phyloP scores from a whole-genome alignment of 2,113 vertebrate species.

The Hippocampus mohnikei region DNA sequence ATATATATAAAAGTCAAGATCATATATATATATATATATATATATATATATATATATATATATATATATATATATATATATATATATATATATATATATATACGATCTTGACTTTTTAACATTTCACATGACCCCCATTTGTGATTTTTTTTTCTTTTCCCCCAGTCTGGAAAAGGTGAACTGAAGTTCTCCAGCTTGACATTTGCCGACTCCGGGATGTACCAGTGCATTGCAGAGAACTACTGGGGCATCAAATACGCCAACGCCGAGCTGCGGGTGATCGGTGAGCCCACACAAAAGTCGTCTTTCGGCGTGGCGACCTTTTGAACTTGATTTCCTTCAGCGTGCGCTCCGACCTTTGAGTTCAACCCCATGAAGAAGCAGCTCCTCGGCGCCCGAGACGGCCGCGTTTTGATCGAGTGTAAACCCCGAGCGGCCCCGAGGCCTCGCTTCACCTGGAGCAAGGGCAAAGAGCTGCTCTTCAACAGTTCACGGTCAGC shows the following conservation, averaged over 20 bases:
- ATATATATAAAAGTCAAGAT: too few relatives aligned
- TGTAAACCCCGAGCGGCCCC: constrained; percentile 94
- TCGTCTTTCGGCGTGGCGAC: not conserved
- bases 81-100: too few relatives aligned
- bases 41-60: too few relatives aligned
- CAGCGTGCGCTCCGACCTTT: constrained; percentile 90
- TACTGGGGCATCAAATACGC: constrained; percentile 88
- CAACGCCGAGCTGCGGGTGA: constrained; percentile 92
- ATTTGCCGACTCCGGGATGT: constrained; percentile 92
- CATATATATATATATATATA: too few relatives aligned
- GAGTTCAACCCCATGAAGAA: constrained; percentile 91
- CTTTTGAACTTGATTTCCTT: not conserved
- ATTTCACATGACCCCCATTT: too few relatives aligned
- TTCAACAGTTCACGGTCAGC: constrained; percentile 84
- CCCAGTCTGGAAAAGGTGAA: constrained; percentile 89
- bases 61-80: too few relatives aligned
- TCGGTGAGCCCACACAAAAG: constrained; percentile 77
- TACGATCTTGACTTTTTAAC: too few relatives aligned
- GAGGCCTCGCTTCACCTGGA: constrained; percentile 89
- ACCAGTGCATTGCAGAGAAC: constrained; percentile 97
- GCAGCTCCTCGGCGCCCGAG: constrained; percentile 86
- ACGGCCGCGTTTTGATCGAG: constrained; percentile 88
- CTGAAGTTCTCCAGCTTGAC: constrained; percentile 85
- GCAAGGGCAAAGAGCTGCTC: constrained; percentile 87
- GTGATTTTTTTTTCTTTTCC: not conserved